Conservation (phyloP, 2,888 invertebrate genomes). For the Leptinotarsa rubiginosa region DNA sequence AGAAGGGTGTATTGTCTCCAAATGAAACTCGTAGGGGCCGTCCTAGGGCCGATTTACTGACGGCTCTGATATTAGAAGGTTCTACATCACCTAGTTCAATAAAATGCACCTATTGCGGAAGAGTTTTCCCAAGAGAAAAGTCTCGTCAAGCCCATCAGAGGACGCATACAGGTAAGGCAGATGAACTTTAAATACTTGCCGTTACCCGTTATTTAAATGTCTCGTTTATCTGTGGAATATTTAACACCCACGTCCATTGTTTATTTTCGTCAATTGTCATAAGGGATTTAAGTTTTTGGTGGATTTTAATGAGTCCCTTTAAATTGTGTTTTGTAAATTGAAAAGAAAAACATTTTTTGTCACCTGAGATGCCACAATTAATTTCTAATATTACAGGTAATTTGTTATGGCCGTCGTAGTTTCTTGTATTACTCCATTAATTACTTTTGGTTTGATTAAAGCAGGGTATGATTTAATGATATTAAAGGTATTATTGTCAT, state of each 20-base stretch:
- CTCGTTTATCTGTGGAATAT: conserved; percentile 42
- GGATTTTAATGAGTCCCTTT: neutral
- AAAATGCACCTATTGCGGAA: conserved; percentile 77
- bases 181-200: conserved; percentile 52
- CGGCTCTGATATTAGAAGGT: conserved; percentile 76
- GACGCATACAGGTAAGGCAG: conserved; percentile 72
- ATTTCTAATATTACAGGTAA: too few species aligned
- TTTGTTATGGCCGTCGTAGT: conserved; percentile 8
- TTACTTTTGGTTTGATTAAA: neutral
- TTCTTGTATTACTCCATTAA: neutral
- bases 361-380: too few species aligned
- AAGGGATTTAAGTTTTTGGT: neutral
- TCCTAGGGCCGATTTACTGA: conserved; percentile 78
- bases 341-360: neutral
- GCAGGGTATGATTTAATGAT: neutral
- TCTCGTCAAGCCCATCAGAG: conserved; percentile 77
- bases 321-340: neutral
- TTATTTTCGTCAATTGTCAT: conserved; percentile 20
- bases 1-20: conserved; percentile 57
- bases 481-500: neutral
- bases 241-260: conserved; percentile 34
- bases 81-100: conserved; percentile 77
- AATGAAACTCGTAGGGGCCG: conserved; percentile 72
- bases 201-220: conserved; percentile 52
- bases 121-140: conserved; percentile 82